Conservation (phyloP, 2,113 vertebrate genomes). For the Oreotrochilus melanogaster region DNA sequence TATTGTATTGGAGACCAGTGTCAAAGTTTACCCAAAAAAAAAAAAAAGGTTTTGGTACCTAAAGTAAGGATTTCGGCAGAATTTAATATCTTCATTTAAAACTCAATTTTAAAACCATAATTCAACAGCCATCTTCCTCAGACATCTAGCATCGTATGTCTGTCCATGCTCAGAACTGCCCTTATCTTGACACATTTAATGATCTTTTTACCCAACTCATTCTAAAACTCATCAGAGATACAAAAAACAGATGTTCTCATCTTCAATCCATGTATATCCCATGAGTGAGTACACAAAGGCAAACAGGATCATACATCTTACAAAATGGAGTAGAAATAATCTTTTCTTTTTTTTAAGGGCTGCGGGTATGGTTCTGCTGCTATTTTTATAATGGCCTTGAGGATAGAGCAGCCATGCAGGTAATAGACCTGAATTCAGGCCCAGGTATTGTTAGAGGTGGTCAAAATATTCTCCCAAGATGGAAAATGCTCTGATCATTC, state of each 20-base stretch:
- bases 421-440: background rate
- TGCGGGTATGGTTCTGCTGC: background rate
- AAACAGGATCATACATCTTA: background rate
- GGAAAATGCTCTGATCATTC: background rate
- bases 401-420: background rate
- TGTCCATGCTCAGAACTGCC: background rate
- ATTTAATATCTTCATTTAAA: background rate
- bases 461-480: background rate
- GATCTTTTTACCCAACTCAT: background rate
- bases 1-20: background rate
- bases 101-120: background rate
- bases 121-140: background rate
- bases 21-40: background rate
- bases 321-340: background rate
- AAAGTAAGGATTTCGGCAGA: background rate
- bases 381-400: background rate
- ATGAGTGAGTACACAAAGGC: background rate
- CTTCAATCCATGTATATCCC: background rate
- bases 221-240: background rate
- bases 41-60: background rate
- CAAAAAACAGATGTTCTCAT: accelerated
- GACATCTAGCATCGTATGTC: background rate
- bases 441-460: background rate
- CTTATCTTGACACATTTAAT: background rate
- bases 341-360: background rate